These are phyloP conservation scores for Sphaerophoria taeniata DNA, from an alignment of 2,888 invertebrate species.

Conservation along the genomic window DNA sequence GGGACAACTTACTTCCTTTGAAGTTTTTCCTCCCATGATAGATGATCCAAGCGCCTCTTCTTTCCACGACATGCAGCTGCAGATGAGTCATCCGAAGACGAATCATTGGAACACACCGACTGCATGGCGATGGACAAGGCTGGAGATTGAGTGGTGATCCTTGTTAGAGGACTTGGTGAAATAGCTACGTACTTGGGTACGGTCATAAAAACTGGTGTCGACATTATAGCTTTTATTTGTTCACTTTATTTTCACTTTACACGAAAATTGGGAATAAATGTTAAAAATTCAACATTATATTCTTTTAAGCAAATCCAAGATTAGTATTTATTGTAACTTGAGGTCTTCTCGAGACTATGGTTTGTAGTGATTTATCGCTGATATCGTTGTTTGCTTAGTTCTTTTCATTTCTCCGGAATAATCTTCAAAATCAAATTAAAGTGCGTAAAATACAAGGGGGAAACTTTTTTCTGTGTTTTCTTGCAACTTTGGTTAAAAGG, in stretches of 20 bases:
- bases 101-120: constrained; percentile 35
- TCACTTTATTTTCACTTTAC: constrained; percentile 20
- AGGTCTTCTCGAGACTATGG: constrained; percentile 33
- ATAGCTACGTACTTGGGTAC: constrained; percentile 81
- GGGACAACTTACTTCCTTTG: constrained; percentile 90
- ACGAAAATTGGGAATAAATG: constrained; percentile 1
- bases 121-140: constrained; percentile 8
- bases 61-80: constrained; percentile 82
- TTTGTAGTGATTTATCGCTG: constrained; percentile 47
- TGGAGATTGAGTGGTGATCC: constrained; percentile 42
- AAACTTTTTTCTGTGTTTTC: constrained; percentile 2
- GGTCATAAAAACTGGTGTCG: constrained; percentile 79
- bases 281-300: constrained; percentile 46
- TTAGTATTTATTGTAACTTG: background rate
- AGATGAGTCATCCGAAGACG: constrained; percentile 54
- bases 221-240: constrained; percentile 42
- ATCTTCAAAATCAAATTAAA: constrained; percentile 15
- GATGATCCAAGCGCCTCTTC: constrained; percentile 91
- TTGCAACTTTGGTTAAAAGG: background rate
- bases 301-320: background rate
- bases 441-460: background rate
- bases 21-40: constrained; percentile 93
- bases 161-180: constrained; percentile 77
- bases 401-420: constrained; percentile 58
- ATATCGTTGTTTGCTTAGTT: constrained; percentile 33